Conservation (phyloP, 2,797 vertebrate genomes). For the Siniperca scherzeri region DNA sequence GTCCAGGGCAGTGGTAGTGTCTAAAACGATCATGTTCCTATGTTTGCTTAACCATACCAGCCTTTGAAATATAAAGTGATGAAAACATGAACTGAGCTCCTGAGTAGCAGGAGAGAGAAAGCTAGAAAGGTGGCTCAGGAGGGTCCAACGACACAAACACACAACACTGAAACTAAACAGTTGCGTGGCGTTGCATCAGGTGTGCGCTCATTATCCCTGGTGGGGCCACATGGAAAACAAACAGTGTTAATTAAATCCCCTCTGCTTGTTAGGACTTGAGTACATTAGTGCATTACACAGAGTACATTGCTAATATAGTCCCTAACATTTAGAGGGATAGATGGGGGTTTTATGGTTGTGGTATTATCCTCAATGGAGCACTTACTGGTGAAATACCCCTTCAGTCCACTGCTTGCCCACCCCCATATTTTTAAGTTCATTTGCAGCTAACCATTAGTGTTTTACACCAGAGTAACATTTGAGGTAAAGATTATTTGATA, state of each 20-base stretch:
- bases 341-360: slow-evolving; percentile 58
- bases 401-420: slow-evolving; percentile 54
- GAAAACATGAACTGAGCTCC: slow-evolving; percentile 48
- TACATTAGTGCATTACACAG: slow-evolving; percentile 61
- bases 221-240: slow-evolving; percentile 84
- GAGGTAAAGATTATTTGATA: slow-evolving; percentile 34
- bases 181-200: slow-evolving; percentile 89
- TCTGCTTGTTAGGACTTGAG: slow-evolving; percentile 81
- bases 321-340: slow-evolving; percentile 55
- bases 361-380: slow-evolving; percentile 62
- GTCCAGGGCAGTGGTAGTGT: background rate
- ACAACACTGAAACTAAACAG: slow-evolving; percentile 72
- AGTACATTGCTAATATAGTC: slow-evolving; percentile 56
- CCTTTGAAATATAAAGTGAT: slow-evolving; percentile 19
- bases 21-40: background rate
- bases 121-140: slow-evolving; percentile 39
- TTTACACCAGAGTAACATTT: slow-evolving; percentile 64
- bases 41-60: background rate
- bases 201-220: slow-evolving; percentile 78
- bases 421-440: slow-evolving; percentile 39
- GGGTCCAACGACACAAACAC: slow-evolving; percentile 74
- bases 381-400: slow-evolving; percentile 47
- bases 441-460: slow-evolving; percentile 45
- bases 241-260: slow-evolving; percentile 89
- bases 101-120: slow-evolving; percentile 5